These are phyloP conservation scores for Darwinula stevensoni DNA, from an alignment of 2,888 invertebrate species.

Conservation along the genomic window DNA sequence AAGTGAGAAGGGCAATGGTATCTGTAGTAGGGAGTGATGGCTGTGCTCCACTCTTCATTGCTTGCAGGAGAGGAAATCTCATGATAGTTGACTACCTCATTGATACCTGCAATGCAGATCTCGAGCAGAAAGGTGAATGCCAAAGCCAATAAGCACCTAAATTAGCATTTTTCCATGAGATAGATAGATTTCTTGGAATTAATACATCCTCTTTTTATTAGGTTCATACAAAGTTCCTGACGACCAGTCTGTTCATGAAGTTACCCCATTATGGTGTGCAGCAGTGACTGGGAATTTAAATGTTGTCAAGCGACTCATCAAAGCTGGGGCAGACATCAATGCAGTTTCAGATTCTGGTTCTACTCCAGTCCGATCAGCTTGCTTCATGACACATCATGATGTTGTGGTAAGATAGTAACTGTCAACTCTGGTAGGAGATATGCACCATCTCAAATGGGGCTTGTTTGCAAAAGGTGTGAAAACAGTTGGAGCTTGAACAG, in stretches of 20 bases:
- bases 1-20: too few species aligned
- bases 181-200: too few species aligned
- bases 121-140: conserved; percentile 37
- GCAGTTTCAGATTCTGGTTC: conserved; percentile 62
- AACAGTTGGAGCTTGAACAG: too few species aligned
- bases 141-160: too few species aligned
- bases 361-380: conserved; percentile 63
- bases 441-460: conserved; percentile 13
- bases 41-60: conserved; percentile 50
- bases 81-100: conserved; percentile 62
- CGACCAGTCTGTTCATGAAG: conserved; percentile 45
- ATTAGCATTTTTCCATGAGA: too few species aligned
- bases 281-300: conserved; percentile 51
- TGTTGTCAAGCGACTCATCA: conserved; percentile 42
- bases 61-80: conserved; percentile 42
- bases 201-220: too few species aligned
- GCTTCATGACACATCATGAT: conserved; percentile 65
- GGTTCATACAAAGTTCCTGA: conserved; percentile 57
- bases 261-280: conserved; percentile 73
- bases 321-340: conserved; percentile 54
- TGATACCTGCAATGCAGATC: conserved; percentile 43
- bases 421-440: conserved; percentile 15
- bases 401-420: conserved; percentile 29
- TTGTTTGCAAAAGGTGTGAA: too few species aligned
- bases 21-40: conserved; percentile 27